Evolutionary conservation across 37 sponge, comb jelly and placozoan genomes (phyloP).

Genomic region (Amphimedon queenslandica): DNA sequence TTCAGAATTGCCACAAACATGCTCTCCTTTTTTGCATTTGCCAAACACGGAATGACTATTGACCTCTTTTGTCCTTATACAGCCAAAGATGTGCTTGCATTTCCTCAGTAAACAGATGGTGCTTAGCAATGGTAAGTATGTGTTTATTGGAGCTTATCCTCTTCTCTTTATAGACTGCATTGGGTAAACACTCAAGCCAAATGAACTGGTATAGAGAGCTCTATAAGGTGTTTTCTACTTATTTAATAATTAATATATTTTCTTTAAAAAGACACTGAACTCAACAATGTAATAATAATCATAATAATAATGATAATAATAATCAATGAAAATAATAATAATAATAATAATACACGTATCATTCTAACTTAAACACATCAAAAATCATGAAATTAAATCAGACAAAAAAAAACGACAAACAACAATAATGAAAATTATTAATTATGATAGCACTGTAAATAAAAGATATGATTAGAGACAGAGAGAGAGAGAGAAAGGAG

Average conservation of each 20-base stretch:
- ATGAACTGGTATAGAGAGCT: constrained; percentile 84
- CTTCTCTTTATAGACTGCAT: constrained; percentile 47
- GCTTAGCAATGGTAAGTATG: not conserved
- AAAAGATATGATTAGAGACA: not conserved
- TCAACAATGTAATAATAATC: too few relatives aligned
- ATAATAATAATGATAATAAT: too few relatives aligned
- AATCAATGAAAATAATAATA: too few relatives aligned
- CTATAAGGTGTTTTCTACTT: constrained; percentile 75
- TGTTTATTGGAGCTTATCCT: not conserved
- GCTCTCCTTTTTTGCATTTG: too few relatives aligned
- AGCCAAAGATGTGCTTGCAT: not conserved
- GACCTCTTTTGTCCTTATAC: too few relatives aligned
- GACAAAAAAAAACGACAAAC: not conserved
- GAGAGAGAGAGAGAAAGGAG: not conserved
- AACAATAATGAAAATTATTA: not conserved
- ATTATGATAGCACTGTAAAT: constrained; percentile 6
- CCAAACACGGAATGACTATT: too few relatives aligned
- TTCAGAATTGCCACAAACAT: too few relatives aligned
- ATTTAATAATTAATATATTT: constrained; percentile 78
- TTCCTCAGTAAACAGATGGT: not conserved
- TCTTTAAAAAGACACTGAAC: too few relatives aligned
- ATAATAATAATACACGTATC: too few relatives aligned
- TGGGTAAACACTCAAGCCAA: constrained; percentile 67
- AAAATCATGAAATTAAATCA: not conserved
- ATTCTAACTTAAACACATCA: not conserved